A percentile compares a stretch with the other conserved stretches of the same genome.
Evolutionary conservation across 2,797 vertebrate species (phyloP).

Genomic region (Arnoldichthys spilopterus): DNA sequence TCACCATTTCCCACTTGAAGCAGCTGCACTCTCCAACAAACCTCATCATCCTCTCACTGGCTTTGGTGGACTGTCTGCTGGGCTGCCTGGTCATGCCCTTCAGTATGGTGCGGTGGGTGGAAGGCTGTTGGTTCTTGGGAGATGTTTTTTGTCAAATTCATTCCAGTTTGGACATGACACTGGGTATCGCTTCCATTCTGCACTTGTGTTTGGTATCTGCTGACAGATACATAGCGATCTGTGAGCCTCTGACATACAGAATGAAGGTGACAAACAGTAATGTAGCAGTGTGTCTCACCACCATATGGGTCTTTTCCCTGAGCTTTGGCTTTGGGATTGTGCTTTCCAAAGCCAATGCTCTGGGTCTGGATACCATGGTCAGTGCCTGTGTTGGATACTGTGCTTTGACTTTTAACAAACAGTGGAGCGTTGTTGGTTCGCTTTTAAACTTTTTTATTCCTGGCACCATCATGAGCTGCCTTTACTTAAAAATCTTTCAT

Average conservation of each 20-base stretch:
- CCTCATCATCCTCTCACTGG: conserved; percentile 55
- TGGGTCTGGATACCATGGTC: conserved; percentile 49
- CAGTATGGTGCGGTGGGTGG: conserved; percentile 60
- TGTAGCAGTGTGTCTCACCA: conserved; percentile 7
- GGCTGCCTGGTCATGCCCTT: conserved; percentile 61
- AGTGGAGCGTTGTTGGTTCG: conserved; percentile 39
- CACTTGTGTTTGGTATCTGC: conserved; percentile 60
- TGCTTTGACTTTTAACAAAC: conserved; percentile 49
- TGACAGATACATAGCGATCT: conserved; percentile 60
- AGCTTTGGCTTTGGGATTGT: conserved; percentile 56
- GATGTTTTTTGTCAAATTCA: conserved; percentile 59
- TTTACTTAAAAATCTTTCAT: conserved; percentile 54
- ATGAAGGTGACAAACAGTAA: conserved; percentile 45
- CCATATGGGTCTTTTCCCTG: conserved; percentile 51
- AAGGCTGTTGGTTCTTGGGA: conserved; percentile 63
- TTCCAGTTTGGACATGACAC: conserved; percentile 57
- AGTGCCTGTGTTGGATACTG: conserved; percentile 51
- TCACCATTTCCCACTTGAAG: conserved; percentile 53
- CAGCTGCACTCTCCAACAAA: conserved; percentile 52
- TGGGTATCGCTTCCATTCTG: conserved; percentile 55
- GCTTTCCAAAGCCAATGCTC: conserved; percentile 54
- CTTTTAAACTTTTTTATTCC: conserved; percentile 54
- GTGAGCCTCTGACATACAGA: conserved; percentile 58
- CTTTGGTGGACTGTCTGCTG: conserved; percentile 54
- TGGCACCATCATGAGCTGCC: conserved; percentile 53